Base-by-base conservation (phyloP, 2,888 invertebrate genomes). In the Agrochola circellaris region DNA sequence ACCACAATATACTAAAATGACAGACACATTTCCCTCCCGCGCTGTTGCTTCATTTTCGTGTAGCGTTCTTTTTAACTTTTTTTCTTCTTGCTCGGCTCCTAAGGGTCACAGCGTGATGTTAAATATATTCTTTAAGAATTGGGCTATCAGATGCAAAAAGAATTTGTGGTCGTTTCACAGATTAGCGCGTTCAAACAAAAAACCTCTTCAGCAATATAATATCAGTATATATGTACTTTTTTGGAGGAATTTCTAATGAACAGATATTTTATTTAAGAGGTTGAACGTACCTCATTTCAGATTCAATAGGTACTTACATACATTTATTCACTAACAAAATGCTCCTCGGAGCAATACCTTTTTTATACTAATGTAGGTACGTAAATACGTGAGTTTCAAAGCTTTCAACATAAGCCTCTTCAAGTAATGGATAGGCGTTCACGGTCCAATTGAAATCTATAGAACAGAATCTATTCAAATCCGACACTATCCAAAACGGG, bases 381-480 rank as follows among this genome's bases (percentile, higher is more conserved):
- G n/a, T n/a, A n/a, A 65, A 54, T 54, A 82, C 17, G 62, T 38
- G 34, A 69, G 62, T 13, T 81, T 38, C 48, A 74, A 77, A 70
- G 73, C 81, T 82, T 61, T 79, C 75, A 74, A 75, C 48, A 71
- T 77, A 84, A 81, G 70, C 56, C 71, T 69, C 26, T 70, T n/a
- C 30, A 42, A 69, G 77, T 82, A 84, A 84, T 80, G 78, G 69
- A 81, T 75, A 79, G 61, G 75, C 38, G 42, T 85, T 76, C 71
- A 83, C 82, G 72, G 75, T 65, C 45, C 75, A 84, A 85, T 83
- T 80, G 73, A 81, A 79, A 79, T 62, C 73, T 80, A 77, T 81
- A 71, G 65, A 77, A 87, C 75, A 77, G 80, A 81, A 79, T 81
- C 81, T 65, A 75, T 87, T 77, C 77, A 83, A 84, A 79, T 78